phyloP scores from a whole-genome alignment of 1,140 invertebrate genomes.

The Anastrepha ludens region DNA sequence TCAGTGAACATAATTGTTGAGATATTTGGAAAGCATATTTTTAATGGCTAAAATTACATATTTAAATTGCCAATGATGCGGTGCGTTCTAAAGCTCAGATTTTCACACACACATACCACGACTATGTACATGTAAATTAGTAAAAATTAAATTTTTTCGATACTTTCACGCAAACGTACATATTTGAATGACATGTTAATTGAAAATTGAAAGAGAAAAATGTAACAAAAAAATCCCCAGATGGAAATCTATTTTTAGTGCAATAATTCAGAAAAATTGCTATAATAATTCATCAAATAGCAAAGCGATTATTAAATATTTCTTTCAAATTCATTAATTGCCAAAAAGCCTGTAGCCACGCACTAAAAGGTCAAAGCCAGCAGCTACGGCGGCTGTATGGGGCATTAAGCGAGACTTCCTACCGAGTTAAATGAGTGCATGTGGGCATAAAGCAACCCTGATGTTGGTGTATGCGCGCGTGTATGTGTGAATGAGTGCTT shows the following conservation, averaged over 20 bases:
- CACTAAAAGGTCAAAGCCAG: slow-evolving; percentile 2
- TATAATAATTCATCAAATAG: too few relatives aligned
- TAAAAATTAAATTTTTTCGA: too few relatives aligned
- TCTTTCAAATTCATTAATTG: not conserved
- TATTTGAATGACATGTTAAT: too few relatives aligned
- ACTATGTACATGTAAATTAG: too few relatives aligned
- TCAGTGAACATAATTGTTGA: not conserved
- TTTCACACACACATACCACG: too few relatives aligned
- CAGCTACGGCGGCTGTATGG: not conserved
- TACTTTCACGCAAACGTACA: too few relatives aligned
- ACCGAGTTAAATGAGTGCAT: not conserved
- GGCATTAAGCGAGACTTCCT: slow-evolving; percentile 2
- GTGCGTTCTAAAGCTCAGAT: too few relatives aligned
- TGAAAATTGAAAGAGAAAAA: too few relatives aligned
- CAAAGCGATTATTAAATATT: not conserved
- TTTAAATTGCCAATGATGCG: not conserved
- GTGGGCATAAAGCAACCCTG: not conserved
- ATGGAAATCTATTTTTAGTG: not conserved
- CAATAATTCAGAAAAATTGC: not conserved
- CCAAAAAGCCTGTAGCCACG: slow-evolving; percentile 1
- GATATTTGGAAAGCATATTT: not conserved
- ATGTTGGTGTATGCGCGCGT: too few relatives aligned
- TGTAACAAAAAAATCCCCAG: too few relatives aligned
- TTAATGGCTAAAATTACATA: not conserved
- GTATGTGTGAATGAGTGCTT: not conserved